phyloP scores from a whole-genome alignment of 2,888 invertebrate genomes.

The Drosophila parthenogenetica region DNA sequence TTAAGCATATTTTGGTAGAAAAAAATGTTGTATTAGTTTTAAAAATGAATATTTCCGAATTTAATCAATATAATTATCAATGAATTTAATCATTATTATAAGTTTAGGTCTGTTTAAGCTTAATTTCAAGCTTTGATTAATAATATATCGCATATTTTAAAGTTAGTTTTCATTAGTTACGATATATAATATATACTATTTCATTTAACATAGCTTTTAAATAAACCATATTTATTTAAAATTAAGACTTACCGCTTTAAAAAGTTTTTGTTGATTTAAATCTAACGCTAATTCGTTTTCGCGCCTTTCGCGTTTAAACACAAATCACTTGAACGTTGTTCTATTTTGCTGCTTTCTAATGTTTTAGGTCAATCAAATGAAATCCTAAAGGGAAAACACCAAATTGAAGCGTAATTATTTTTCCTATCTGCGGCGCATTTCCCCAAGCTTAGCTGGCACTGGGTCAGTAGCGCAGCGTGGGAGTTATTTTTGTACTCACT shows the following conservation, averaged over 20 bases:
- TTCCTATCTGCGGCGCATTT: conserved; percentile 71
- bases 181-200: no score
- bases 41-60: no score
- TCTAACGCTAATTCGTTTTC: conserved; percentile 12
- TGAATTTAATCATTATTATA: no score
- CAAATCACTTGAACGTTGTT: conserved; percentile 38
- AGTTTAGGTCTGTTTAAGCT: no score
- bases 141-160: no score
- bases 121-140: no score
- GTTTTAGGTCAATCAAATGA: conserved; percentile 61
- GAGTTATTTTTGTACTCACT: conserved; percentile 38
- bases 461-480: conserved; percentile 75
- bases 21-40: no score
- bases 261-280: conserved; percentile 3
- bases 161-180: no score
- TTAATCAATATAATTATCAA: no score
- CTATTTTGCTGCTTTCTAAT: conserved; percentile 32
- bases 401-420: conserved; percentile 80
- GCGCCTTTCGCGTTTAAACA: conserved; percentile 9
- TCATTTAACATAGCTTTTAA: no score
- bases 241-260: conserved; percentile 21
- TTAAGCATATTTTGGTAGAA: no score
- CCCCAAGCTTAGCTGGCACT: conserved; percentile 63
- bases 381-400: conserved; percentile 65
- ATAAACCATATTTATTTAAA: no score